Base-by-base conservation (phyloP, 2,113 vertebrate genomes). In the Nicator chloris region DNA sequence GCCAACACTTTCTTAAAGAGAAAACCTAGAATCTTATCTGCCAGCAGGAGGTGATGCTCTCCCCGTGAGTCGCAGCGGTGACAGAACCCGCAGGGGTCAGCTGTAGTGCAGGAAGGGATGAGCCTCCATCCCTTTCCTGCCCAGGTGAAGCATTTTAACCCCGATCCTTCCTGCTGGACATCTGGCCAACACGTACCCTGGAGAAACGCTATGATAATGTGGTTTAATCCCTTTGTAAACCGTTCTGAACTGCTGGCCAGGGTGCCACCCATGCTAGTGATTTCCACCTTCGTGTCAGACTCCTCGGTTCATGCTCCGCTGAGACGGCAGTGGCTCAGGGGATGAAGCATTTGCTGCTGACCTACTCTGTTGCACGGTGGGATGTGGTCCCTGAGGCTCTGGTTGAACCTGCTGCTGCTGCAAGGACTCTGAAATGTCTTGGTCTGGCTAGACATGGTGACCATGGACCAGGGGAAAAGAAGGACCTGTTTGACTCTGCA, bases 401-500 rank as follows among this genome's bases (percentile, higher is more conserved):
- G 56, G 12, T 13, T 78, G 51, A 75, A 63, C 15, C 23, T 4
- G 2, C 35, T 76, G 17, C 10, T 31, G 19, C 7, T 40, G 35
- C 22, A 54, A 83, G 64, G 80, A 17, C 65, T 51, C 24, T 7
- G 28, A 40, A 54, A 76, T 39, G 7, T 51, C 33, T 49, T 71
- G 60, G 6, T 63, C 49, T 82, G 56, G 19, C 18, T 35, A 60
- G 26, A 20, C 28, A 40, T 7, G 12, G 45, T 54, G 51, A 19
- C 54, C 54, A 8, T 1, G 27, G 42, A 23, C 5, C 3, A 8
- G 31, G 5, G 18, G 30, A 10, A 65, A 88, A 77, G 39, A 60
- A 23, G 27, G 20, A 35, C 10, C 26, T 3, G 0, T 27, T 39
- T 13, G 64, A 33, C 51, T 57, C 50, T 45, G 47, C 3, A 0